phyloP scores from a whole-genome alignment of 2,888 invertebrate species.

The Geotrupes spiniger region DNA sequence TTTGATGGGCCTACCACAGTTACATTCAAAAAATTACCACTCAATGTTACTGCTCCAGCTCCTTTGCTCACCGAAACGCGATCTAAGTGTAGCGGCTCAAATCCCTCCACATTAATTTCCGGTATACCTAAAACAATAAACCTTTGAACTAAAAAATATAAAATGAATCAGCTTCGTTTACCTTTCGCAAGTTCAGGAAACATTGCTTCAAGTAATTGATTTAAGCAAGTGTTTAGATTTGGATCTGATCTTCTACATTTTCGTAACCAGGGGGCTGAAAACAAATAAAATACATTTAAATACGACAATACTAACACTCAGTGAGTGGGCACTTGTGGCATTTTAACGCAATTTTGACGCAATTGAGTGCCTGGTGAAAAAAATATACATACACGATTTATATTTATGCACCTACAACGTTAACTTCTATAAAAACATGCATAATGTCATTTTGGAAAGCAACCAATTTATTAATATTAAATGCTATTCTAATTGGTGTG shows the following conservation, averaged over 20 bases:
- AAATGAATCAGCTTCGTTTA: constrained; percentile 28
- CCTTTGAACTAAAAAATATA: not conserved
- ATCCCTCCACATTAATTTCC: constrained; percentile 57
- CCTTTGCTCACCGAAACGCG: constrained; percentile 57
- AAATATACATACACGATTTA: too few relatives aligned
- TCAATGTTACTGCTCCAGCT: constrained; percentile 54
- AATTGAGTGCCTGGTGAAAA: too few relatives aligned
- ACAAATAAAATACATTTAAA: constrained; percentile 15
- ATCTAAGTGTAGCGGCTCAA: constrained; percentile 58
- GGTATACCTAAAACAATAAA: constrained; percentile 52
- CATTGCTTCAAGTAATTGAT: constrained; percentile 53
- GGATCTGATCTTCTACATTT: constrained; percentile 55
- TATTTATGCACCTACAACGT: too few relatives aligned
- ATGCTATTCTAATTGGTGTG: too few relatives aligned
- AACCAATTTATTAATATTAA: too few relatives aligned
- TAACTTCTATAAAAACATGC: too few relatives aligned
- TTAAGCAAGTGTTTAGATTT: constrained; percentile 55
- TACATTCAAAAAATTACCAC: constrained; percentile 57
- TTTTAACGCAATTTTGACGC: too few relatives aligned
- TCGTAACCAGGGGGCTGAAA: constrained; percentile 56
- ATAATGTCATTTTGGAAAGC: too few relatives aligned
- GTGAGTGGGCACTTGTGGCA: too few relatives aligned
- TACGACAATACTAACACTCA: too few relatives aligned
- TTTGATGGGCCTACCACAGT: constrained; percentile 58
- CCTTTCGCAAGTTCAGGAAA: constrained; percentile 59